Conservation (phyloP, 2,888 invertebrate species). For the Scotopteryx bipunctaria region DNA sequence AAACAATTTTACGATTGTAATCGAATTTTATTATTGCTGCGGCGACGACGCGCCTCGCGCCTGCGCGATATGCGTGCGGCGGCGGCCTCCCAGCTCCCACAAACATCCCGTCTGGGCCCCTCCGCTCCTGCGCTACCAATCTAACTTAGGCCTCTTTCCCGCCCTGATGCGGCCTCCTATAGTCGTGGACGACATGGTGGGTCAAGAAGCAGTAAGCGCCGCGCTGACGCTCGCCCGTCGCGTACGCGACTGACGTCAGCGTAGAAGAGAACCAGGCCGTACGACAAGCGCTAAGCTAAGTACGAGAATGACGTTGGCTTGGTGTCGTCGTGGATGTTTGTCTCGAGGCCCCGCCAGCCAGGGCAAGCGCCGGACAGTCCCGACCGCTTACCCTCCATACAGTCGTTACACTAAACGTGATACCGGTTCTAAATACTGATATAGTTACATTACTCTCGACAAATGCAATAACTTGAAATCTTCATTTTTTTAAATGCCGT, state of each 20-base stretch:
- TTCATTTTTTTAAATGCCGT: constrained; percentile 22
- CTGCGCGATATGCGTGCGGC: constrained; percentile 59
- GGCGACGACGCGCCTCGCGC: constrained; percentile 48
- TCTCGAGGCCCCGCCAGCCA: constrained; percentile 19
- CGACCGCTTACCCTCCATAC: constrained; percentile 41
- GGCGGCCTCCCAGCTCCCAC: constrained; percentile 19
- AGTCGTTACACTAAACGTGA: constrained; percentile 46
- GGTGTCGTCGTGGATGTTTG: constrained; percentile 6
- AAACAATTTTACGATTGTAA: constrained; percentile 82
- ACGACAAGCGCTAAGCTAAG: neutral
- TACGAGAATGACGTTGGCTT: neutral
- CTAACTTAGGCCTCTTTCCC: too few species aligned
- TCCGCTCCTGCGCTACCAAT: neutral
- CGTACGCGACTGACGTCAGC: too few species aligned
- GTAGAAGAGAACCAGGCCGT: neutral
- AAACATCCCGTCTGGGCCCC: constrained; percentile 9
- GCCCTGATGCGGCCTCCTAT: too few species aligned
- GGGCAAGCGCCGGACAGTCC: constrained; percentile 9
- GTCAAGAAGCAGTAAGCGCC: too few species aligned
- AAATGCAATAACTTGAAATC: constrained; percentile 26
- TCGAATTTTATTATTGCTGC: constrained; percentile 82
- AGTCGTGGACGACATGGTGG: too few species aligned
- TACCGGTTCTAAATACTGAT: constrained; percentile 49
- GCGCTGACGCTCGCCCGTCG: too few species aligned
- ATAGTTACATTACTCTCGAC: constrained; percentile 29